These are phyloP conservation scores for Anabacerthia variegaticeps DNA, from an alignment of 2,797 vertebrate genomes.

Conservation along the genomic window DNA sequence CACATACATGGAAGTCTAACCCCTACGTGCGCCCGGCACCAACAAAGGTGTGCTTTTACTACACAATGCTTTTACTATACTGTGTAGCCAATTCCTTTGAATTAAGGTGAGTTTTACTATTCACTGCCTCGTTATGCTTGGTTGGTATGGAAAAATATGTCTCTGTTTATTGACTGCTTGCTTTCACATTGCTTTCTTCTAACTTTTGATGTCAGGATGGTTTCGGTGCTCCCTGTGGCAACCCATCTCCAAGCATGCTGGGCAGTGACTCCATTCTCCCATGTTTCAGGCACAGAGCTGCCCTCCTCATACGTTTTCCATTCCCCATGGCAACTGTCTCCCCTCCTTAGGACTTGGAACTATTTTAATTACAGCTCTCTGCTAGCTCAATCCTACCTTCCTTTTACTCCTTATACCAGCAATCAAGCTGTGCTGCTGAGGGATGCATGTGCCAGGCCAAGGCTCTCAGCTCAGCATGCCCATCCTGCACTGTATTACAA, in stretches of 20 bases:
- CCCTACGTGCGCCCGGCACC: accelerated
- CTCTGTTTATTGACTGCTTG: background rate
- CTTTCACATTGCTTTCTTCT: background rate
- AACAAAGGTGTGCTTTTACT: background rate
- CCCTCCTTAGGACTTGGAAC: background rate
- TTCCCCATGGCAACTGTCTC: background rate
- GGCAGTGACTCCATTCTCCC: background rate
- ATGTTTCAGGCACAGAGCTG: background rate
- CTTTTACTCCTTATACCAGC: background rate
- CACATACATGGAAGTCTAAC: background rate
- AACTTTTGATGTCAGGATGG: background rate
- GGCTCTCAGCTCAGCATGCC: background rate
- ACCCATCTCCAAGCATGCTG: accelerated
- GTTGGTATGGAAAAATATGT: background rate
- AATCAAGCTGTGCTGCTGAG: accelerated
- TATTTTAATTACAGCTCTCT: background rate
- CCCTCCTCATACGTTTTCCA: background rate
- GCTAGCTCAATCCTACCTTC: background rate
- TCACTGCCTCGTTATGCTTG: background rate
- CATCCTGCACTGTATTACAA: background rate
- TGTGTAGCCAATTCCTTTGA: background rate
- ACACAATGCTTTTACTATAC: background rate
- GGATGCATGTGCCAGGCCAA: accelerated
- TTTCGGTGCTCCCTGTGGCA: background rate
- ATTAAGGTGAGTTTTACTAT: background rate